Evolutionary conservation across 2,888 invertebrate species (phyloP).

Genomic region (Drosophila subsilvestris): DNA sequence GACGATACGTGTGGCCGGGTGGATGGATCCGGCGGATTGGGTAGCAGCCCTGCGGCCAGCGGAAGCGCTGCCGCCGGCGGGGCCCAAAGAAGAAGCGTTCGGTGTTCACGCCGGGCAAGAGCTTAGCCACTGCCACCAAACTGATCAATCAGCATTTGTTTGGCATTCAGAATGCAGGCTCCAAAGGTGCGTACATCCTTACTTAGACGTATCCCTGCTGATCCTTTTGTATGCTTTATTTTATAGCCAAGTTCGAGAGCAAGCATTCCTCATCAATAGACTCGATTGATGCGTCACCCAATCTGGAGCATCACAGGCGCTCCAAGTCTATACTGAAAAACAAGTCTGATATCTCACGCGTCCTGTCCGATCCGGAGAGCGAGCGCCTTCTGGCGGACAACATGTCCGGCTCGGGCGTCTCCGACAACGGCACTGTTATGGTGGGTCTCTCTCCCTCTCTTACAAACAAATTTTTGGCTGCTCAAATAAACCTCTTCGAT

Average conservation of each 20-base stretch:
- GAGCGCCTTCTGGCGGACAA: constrained; percentile 90
- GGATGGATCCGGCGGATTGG: constrained; percentile 39
- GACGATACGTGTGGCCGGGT: constrained; percentile 83
- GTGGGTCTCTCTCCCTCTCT: constrained; percentile 51
- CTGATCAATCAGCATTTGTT: constrained; percentile 90
- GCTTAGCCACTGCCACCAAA: constrained; percentile 89
- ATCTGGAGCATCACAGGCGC: constrained; percentile 87
- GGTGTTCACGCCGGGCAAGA: constrained; percentile 87
- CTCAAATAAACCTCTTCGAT: not conserved
- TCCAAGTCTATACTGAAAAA: constrained; percentile 91
- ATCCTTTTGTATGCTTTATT: not conserved
- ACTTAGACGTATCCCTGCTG: constrained; percentile 56
- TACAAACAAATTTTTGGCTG: no score
- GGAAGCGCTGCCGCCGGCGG: constrained; percentile 67
- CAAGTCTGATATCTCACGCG: constrained; percentile 88
- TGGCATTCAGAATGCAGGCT: constrained; percentile 86
- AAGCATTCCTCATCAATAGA: constrained; percentile 89
- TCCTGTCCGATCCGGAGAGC: constrained; percentile 88
- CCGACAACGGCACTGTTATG: constrained; percentile 85
- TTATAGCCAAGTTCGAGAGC: constrained; percentile 85
- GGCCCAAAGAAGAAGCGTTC: constrained; percentile 84
- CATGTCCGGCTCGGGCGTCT: constrained; percentile 86
- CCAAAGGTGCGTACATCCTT: constrained; percentile 82
- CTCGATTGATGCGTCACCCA: constrained; percentile 88
- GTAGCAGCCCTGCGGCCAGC: constrained; percentile 14